Conservation (phyloP, 2,113 vertebrate species). For the Carassius auratus region DNA sequence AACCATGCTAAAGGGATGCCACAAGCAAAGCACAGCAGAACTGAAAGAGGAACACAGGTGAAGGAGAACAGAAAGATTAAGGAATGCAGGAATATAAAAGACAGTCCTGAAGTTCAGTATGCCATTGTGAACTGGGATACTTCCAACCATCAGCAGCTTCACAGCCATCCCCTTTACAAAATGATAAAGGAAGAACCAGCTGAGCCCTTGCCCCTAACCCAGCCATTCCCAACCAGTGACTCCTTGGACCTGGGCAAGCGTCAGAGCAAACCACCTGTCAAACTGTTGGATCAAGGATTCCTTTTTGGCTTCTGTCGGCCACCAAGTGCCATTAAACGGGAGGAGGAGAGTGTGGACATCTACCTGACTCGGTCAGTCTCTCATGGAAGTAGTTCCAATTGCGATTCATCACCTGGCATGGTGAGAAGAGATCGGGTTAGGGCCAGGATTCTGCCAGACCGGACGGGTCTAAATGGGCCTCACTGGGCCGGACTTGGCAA, state of each 20-base stretch:
- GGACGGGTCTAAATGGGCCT: slow-evolving; percentile 54
- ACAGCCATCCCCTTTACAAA: slow-evolving; percentile 73
- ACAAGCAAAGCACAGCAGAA: slow-evolving; percentile 46
- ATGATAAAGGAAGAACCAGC: slow-evolving; percentile 79
- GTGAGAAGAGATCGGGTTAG: slow-evolving; percentile 41
- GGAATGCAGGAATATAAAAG: slow-evolving; percentile 17
- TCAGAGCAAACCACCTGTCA: slow-evolving; percentile 80
- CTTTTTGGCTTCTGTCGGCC: slow-evolving; percentile 78
- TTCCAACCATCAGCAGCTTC: slow-evolving; percentile 61
- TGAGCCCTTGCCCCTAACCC: slow-evolving; percentile 73
- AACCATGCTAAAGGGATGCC: slow-evolving; percentile 33
- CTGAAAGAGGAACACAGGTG: slow-evolving; percentile 12
- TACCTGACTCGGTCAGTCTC: slow-evolving; percentile 63
- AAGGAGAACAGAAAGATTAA: slow-evolving; percentile 38
- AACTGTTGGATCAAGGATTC: slow-evolving; percentile 80
- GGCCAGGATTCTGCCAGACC: slow-evolving; percentile 45
- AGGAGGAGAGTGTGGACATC: slow-evolving; percentile 79
- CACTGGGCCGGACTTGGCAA: slow-evolving; percentile 57
- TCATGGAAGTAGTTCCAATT: slow-evolving; percentile 52
- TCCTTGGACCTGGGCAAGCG: slow-evolving; percentile 78
- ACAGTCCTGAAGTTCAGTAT: slow-evolving; percentile 21
- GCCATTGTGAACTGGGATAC: slow-evolving; percentile 37
- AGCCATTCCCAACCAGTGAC: slow-evolving; percentile 65
- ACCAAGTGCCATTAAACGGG: slow-evolving; percentile 72
- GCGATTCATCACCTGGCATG: slow-evolving; percentile 23